phyloP scores from a whole-genome alignment of 1,140 invertebrate genomes.

The Globodera rostochiensis region DNA sequence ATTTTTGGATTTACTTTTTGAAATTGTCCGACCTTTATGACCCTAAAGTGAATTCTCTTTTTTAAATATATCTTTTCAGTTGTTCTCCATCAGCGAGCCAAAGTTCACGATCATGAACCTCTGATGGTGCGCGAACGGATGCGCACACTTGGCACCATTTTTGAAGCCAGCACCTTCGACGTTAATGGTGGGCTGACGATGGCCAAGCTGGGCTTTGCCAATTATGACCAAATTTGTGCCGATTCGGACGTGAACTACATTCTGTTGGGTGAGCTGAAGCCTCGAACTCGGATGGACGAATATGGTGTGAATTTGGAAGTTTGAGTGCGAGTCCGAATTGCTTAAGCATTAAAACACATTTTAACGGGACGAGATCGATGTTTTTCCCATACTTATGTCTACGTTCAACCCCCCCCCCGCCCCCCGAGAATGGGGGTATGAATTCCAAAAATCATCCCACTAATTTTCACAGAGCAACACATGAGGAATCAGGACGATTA shows the following conservation, averaged over 20 bases:
- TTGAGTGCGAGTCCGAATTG: too few species aligned
- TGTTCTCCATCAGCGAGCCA: constrained; percentile 51
- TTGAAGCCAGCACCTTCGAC: constrained; percentile 39
- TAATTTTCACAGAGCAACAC: background rate
- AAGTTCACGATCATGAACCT: constrained; percentile 36
- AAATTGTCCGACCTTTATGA: background rate
- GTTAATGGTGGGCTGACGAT: constrained; percentile 44
- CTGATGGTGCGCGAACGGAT: constrained; percentile 35
- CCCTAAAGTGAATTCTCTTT: background rate
- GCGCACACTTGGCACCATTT: constrained; percentile 40
- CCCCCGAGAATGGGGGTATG: too few species aligned
- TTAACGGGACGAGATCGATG: too few species aligned
- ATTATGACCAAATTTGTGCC: constrained; percentile 31
- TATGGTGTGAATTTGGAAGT: background rate
- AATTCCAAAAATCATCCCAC: too few species aligned
- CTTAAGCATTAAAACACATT: too few species aligned
- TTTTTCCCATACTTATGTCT: too few species aligned
- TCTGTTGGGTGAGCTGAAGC: constrained; percentile 43
- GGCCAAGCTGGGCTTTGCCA: constrained; percentile 43
- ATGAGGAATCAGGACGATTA: constrained; percentile 5
- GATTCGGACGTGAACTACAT: constrained; percentile 53
- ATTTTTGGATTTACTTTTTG: background rate
- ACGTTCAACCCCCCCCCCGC: too few species aligned
- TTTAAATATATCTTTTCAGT: constrained; percentile 37
- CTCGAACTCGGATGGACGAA: constrained; percentile 21